Base-by-base conservation (phyloP, 2,797 vertebrate species). In the Pagetopsis macropterus region DNA sequence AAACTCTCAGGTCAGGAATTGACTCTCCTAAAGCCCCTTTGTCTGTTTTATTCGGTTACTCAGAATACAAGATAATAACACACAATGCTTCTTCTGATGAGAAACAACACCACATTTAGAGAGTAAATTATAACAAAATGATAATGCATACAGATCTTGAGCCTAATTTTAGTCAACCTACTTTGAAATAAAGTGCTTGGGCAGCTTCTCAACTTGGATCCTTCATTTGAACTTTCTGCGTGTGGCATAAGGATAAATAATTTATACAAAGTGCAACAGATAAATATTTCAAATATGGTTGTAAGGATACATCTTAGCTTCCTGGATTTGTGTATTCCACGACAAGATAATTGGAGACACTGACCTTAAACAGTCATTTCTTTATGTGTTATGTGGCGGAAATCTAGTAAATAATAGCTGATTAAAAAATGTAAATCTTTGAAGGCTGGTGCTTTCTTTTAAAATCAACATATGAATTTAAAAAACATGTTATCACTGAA, bases 221-320 rank as follows among this genome's bases (percentile, higher is more conserved):
- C 88, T 86, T 85, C 85, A 81, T 84, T 89, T 87, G 79, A 90
- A 93, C 85, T 89, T 91, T 88, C 81, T 85, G 83, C 85, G 9
- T 88, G 83, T 83, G 86, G 85, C 88, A 84, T 68, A 51, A 86
- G 41, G 60, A 75, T 93, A 74, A 90, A 93, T 91, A 78, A 91
- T 93, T 91, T 51, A 92, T 50, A 86, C 73, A 90, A 90, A 91
- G 91, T 91, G 90, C 89, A 91, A 91, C 85, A 89, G 89, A 92
- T 93, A 87, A 92, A 93, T 93, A 92, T 93, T 93, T 93, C 65
- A 92, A 86, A 88, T 72, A 75, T 75, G 85, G 80, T 90, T 90
- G 85, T 89, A 84, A 86, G 88, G 86, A 88, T 88, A 84, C 84
- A 87, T 90, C 88, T 75, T 62, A 37, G 80, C 84, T 79, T 79